Conservation (phyloP, 2,797 vertebrate species). For the Enteromius thamalakanensis region DNA sequence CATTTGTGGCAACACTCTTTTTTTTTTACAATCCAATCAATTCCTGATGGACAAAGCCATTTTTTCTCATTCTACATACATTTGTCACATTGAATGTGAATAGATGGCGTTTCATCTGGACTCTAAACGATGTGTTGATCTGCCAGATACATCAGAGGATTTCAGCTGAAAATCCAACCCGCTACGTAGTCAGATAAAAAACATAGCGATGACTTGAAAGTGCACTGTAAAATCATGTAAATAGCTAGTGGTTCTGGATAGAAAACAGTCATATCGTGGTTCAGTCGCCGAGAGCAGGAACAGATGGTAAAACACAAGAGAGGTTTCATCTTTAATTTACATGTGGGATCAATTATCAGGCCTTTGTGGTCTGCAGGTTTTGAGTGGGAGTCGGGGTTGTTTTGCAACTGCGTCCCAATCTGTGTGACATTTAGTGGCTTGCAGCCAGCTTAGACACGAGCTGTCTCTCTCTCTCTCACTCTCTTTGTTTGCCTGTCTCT, state of each 20-base stretch:
- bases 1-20: not conserved
- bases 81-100: not conserved
- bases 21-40: not conserved
- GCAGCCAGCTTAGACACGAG: slow-evolving; percentile 43
- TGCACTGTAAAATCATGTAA: not conserved
- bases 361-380: slow-evolving; percentile 60
- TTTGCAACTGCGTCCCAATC: slow-evolving; percentile 46
- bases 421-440: slow-evolving; percentile 67
- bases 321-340: slow-evolving; percentile 62
- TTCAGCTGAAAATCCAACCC: not conserved
- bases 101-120: not conserved
- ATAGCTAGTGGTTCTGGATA: slow-evolving; percentile 2
- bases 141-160: not conserved
- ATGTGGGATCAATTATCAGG: slow-evolving; percentile 60
- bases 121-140: not conserved
- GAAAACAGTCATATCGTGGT: slow-evolving; percentile 14
- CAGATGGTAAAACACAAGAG: slow-evolving; percentile 68
- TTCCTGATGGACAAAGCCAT: not conserved
- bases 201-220: not conserved
- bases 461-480: slow-evolving; percentile 35
- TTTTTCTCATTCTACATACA: not conserved
- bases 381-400: slow-evolving; percentile 56
- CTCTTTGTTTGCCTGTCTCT: not conserved
- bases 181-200: not conserved
- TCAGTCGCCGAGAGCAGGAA: slow-evolving; percentile 55